Evolutionary conservation across 2,113 vertebrate species (phyloP), one percentile per base, ranked within the genome.

Genomic region (Chinchilla lanigera): DNA sequence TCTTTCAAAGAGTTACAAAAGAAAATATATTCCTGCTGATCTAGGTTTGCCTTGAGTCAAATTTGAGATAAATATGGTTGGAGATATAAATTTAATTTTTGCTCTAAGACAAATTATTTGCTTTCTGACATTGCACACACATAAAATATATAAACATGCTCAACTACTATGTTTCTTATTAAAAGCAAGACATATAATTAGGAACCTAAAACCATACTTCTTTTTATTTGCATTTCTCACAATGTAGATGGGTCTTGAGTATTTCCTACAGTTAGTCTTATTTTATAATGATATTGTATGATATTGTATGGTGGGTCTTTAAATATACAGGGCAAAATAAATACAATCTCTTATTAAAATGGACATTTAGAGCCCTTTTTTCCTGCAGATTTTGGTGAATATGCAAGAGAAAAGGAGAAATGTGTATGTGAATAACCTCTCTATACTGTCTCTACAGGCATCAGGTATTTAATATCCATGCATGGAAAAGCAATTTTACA

Each of bases 11-110:
- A 38, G 69, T 85, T 56, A 90, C 41, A 85, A 56, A 60, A 73
- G 3, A 95, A 92, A 44, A 0, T 1, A 22, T 41, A 1, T 17
- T 75, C 86, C 1, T 85, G 0, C 63, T 90, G 30, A 35, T 47
- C 17, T 93, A 78, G 54, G 0, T 52, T 96, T 97, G 10, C 17
- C 24, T 96, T 87, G 35, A 0, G 8, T 96, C 2, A 93, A 93
- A 97, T 86, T 83, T 88, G 7, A 65, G 85, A 8, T 1, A 22
- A 38, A 81, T 82, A 41, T 95, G 65, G 33, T 50, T 47, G 22
- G 24, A 84, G 10, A 71, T 75, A 47, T 38, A 84, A 84, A 90
- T 9, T 71, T 22, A 24, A 80, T 13, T 65, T 7, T 65, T 28
- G 0, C 11, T 71, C 1, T 83, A 54, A 88, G 17, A 61, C 28